phyloP scores from a whole-genome alignment of 2,113 vertebrate genomes.

The Thomomys bottae region DNA sequence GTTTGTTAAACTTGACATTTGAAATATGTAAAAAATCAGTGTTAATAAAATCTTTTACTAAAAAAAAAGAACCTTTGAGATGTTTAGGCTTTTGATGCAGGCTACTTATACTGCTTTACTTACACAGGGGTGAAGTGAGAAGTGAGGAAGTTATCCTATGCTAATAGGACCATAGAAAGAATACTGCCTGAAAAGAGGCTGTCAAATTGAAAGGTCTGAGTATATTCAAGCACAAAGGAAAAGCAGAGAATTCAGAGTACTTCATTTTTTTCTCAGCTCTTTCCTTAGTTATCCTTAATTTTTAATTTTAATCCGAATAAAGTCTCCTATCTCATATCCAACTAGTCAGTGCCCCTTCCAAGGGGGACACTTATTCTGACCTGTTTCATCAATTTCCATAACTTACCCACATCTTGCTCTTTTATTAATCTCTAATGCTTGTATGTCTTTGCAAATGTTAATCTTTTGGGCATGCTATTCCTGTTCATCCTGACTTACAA shows the following conservation, averaged over 20 bases:
- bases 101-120: neutral
- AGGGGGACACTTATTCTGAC: neutral
- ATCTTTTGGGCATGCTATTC: neutral
- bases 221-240: neutral
- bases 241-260: neutral
- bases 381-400: neutral
- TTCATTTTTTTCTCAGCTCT: conserved; percentile 21
- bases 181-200: neutral
- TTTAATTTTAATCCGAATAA: conserved; percentile 12
- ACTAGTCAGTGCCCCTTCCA: neutral
- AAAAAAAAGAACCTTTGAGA: conserved; percentile 29
- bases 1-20: no score
- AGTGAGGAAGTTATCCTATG: neutral
- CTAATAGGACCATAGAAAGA: neutral
- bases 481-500: conserved; percentile 30
- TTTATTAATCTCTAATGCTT: neutral
- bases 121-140: neutral
- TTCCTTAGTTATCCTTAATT: neutral
- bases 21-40: no score
- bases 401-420: neutral
- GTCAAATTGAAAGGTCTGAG: neutral
- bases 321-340: neutral
- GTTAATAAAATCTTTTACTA: no score
- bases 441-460: neutral
- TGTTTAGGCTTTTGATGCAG: neutral